Base-by-base conservation (phyloP, 1,140 invertebrate genomes). In the Dryas iulia region DNA sequence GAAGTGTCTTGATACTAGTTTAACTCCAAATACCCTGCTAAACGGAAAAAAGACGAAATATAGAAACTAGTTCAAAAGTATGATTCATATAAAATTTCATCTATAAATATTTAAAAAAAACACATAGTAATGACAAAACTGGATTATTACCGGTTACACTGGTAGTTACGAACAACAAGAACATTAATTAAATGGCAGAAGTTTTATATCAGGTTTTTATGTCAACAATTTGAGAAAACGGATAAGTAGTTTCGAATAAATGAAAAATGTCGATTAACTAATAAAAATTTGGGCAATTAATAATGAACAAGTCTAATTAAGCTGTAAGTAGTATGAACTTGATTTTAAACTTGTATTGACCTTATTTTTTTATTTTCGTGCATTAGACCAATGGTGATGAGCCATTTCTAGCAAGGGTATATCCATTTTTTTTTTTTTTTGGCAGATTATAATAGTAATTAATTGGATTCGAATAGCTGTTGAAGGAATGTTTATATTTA, bases 181-280 rank as follows among this genome's bases (percentile, higher is more conserved):
- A 24, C 54, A 67, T 67, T 66, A 67, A 67, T 64, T 70, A 70
- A 74, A 74, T 74, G 72, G 68, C 68, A 67, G 60, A 71, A 66
- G 60, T 53, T 25, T 4, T 24, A 3, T 10, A 28, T 23, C 61
- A 12, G 30, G 66, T 53, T 69, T 68, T 64, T 21, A n/a, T n/a
- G n/a, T n/a, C n/a, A 39, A 21, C 7, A 47, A 47, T 47, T 18
- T 47, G 2, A 47, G 39, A 47, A 21, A 35, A 35, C n/a, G 3
- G 33, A n/a, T n/a, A 35, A n/a, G 5, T 35, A 35, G n/a, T 35
- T 35, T 35, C 3, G 31, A n/a, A 33, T 33, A 33, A 5, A 35
- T 35, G 14, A 35, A 28, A 28, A 28, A 3, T 28, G 26, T 47
- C 1, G 39, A 47, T 21, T 14, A n/a, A 18, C 5, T 21, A 47